Evolutionary conservation across 2,888 invertebrate species (phyloP), one percentile per base, ranked within the genome.

Genomic region (Encarsia formosa): DNA sequence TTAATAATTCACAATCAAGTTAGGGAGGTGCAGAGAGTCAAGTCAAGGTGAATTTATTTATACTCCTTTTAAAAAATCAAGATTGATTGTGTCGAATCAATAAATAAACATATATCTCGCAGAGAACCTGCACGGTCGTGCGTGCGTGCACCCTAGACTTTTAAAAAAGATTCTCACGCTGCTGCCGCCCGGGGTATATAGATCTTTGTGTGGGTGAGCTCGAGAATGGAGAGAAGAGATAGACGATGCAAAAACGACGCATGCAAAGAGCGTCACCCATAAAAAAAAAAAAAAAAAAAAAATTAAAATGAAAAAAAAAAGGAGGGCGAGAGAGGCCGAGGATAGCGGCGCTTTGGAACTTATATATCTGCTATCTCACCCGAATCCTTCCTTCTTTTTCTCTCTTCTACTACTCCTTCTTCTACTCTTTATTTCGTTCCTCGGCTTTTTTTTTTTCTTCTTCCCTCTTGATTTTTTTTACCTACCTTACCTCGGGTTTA

Each of bases 331-430:
- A 26, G 26, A 26, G 26, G 26, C 26, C 26, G 22, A 34, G 39
- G 44, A 47, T 43, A 47, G 56, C 56, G 56, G 56, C 56, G 42
- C 47, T 50, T 52, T 52, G 52, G 47, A 52, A 52, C 56, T 52
- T 50, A n/a, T 16, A 44, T 56, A 52, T 52, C 52, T 52, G 49
- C 52, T 56, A 51, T 56, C 49, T 54, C 23, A 26, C 37, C 5
- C 11, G 34, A 9, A 6, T n/a, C 34, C n/a, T 34, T n/a, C n/a
- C 16, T 34, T 5, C 5, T 34, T n/a, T 34, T n/a, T 34, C 16
- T 34, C 34, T 34, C 34, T 34, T n/a, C n/a, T 9, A 6, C 20
- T 16, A 19, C 37, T 19, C 37, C 19, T 13, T 5, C 19, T 26
- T 11, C 11, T 11, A 8, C 26, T 26, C 26, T 26, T 11, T 26